These are phyloP conservation scores for Cuniculus paca DNA, from an alignment of 2,797 vertebrate species.

Conservation along the genomic window DNA sequence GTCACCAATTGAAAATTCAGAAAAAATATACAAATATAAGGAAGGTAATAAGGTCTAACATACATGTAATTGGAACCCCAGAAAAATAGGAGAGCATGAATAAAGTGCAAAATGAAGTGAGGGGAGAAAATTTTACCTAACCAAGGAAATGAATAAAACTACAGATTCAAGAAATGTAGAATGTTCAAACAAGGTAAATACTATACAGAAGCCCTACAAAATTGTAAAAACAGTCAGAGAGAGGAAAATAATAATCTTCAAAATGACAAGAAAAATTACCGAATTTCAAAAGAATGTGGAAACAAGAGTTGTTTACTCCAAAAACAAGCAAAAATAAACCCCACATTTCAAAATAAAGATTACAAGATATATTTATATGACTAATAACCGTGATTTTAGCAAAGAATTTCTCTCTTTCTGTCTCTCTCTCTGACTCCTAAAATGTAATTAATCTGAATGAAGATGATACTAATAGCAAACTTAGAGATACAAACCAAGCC, in stretches of 20 bases:
- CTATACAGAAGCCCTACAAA: neutral
- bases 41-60: neutral
- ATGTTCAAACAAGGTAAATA: neutral
- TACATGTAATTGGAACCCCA: neutral
- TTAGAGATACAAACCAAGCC: neutral
- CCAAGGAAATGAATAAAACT: neutral
- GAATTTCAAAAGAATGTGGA: neutral
- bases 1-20: neutral
- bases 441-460: neutral
- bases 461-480: neutral
- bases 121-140: neutral
- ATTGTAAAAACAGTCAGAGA: neutral
- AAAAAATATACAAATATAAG: neutral
- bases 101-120: neutral
- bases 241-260: neutral
- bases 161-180: neutral
- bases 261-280: slow-evolving; percentile 2
- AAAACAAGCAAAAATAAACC: neutral
- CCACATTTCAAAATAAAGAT: neutral
- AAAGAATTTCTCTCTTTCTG: neutral
- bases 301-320: neutral
- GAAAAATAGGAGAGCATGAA: neutral
- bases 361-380: neutral
- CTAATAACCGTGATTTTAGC: neutral
- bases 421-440: neutral